phyloP scores from a whole-genome alignment of 2,797 vertebrate genomes.

The Ctenopoma multispine region DNA sequence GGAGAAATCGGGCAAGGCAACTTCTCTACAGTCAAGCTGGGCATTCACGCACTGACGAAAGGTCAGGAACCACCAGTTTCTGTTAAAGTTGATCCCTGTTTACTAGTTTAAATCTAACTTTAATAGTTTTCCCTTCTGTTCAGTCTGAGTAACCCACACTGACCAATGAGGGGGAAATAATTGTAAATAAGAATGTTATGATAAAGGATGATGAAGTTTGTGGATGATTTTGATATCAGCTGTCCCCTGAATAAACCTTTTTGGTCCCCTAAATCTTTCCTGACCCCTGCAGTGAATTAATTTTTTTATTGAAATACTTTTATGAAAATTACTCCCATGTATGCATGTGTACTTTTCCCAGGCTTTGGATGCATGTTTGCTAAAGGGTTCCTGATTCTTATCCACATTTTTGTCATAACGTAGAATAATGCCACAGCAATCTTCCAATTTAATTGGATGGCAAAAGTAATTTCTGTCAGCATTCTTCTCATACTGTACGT shows the following conservation, averaged over 20 bases:
- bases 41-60: conserved; percentile 84
- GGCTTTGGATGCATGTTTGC: not conserved
- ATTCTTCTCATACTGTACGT: not conserved
- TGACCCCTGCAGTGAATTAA: conserved; percentile 34
- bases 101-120: not conserved
- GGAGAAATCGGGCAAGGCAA: conserved; percentile 85
- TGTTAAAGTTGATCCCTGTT: not conserved
- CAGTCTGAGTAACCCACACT: not conserved
- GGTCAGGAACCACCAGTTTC: conserved; percentile 64
- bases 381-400: conserved; percentile 1
- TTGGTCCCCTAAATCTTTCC: conserved; percentile 35
- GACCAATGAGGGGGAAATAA: not conserved
- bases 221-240: conserved; percentile 18
- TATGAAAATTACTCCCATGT: conserved; percentile 14
- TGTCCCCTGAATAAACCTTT: conserved; percentile 43
- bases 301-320: conserved; percentile 23
- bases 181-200: no score
- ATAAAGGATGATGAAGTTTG: not conserved
- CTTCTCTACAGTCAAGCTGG: conserved; percentile 85
- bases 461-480: conserved; percentile 11
- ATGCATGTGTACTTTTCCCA: not conserved
- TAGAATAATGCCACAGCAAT: conserved; percentile 40
- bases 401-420: conserved; percentile 41
- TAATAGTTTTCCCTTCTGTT: not conserved
- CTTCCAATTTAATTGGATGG: conserved; percentile 24